Base-by-base conservation (phyloP, 2,888 invertebrate species). In the Tholera decimalis region DNA sequence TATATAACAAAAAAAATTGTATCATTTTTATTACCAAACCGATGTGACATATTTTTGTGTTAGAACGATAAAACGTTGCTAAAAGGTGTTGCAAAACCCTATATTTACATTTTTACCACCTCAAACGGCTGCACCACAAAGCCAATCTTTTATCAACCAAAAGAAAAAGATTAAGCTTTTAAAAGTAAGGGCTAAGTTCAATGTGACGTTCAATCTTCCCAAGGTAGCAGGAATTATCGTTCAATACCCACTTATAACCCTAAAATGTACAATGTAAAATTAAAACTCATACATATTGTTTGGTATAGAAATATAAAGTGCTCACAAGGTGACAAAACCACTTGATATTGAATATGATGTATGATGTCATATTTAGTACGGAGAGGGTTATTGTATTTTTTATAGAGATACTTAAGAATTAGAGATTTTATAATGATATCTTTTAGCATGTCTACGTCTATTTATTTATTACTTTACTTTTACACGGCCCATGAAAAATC, bases 261-360 rank as follows among this genome's bases (percentile, higher is more conserved):
- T 84, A 80, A 81, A 83, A 69, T 61, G 74, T 63, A 81, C 80
- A 84, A 85, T 86, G 80, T 84, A 84, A 83, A 82, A 87, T 89
- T 82, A 84, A 86, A 82, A 83, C 83, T 77, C 77, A 83, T 84
- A 88, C 78, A 83, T 83, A 88, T 88, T 88, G 83, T 89, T 59
- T 66, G 53, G 83, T 77, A 80, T 83, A 84, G 82, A 83, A 83
- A 81, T 71, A 72, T 86, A 74, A 85, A 92, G 90, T 89, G 86
- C 68, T 85, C 57, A 80, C 81, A 80, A 77, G 78, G 85, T 84
- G 89, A 85, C 85, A 85, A 83, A 85, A 87, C 90, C 91, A 93
- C 94, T 94, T 91, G 77, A 86, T 70, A 82, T 72, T 91, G 89
- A 93, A 92, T 91, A 79, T 71, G 71, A 88, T 85, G 80, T 87